Evolutionary conservation across 1,140 invertebrate genomes (phyloP).

Genomic region (Trichoplusia ni): DNA sequence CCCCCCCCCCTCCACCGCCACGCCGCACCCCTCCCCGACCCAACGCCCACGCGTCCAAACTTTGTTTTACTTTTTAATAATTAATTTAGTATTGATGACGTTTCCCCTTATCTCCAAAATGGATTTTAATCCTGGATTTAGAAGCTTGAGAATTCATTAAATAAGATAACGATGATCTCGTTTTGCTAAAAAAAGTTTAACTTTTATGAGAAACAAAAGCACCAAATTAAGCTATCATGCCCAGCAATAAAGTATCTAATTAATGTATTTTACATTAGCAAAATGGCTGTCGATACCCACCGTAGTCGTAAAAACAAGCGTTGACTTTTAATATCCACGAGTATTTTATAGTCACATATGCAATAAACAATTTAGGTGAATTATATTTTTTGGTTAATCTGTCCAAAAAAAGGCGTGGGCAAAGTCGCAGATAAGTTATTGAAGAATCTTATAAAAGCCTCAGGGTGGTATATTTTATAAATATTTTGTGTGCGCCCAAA

Average conservation of each 20-base stretch:
- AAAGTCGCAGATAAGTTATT: conserved; percentile 50
- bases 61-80: conserved; percentile 50
- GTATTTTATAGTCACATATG: conserved; percentile 44
- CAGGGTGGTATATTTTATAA: conserved; percentile 55
- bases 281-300: conserved; percentile 61
- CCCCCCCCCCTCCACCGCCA: conserved; percentile 28
- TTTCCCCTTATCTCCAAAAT: conserved; percentile 46
- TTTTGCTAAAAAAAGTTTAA: conserved; percentile 46
- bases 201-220: conserved; percentile 49
- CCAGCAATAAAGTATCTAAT: conserved; percentile 65
- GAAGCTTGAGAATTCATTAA: conserved; percentile 46
- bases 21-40: conserved; percentile 18
- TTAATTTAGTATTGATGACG: conserved; percentile 49
- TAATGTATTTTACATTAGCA: conserved; percentile 73
- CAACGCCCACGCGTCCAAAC: conserved; percentile 50
- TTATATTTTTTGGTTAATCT: conserved; percentile 46
- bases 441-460: conserved; percentile 44
- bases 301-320: conserved; percentile 60
- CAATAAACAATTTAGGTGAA: conserved; percentile 51
- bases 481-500: conserved; percentile 69
- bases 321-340: conserved; percentile 58
- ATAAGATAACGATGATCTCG: conserved; percentile 44
- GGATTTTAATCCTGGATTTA: conserved; percentile 47
- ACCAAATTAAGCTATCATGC: conserved; percentile 69
- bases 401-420: conserved; percentile 49